Evolutionary conservation across 2,888 invertebrate species (phyloP), one percentile per base, ranked within the genome.

Genomic region (Melanostoma mellinum): DNA sequence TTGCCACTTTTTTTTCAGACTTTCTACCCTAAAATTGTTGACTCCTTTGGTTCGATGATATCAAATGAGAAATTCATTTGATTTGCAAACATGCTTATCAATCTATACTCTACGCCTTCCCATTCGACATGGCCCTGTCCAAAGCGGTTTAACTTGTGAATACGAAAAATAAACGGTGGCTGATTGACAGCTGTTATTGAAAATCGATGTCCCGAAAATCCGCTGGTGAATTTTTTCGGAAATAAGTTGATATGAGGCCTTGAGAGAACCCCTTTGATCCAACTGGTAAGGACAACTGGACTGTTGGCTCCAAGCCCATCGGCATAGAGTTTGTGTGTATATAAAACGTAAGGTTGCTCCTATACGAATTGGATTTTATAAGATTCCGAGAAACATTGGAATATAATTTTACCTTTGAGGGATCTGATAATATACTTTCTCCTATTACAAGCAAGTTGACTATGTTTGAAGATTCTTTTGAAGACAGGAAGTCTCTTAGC

Each of bases 131-230:
- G 86, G 0, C 86, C 73, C 33, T 86, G 88, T n/a, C 91, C 91
- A 4, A 87, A 85, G 0, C 86, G 69, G 72, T 90, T 89, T 9
- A 91, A 68, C 0, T 85, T 82, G 55, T 86, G 88, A 42, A 88
- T 88, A 32, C 93, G 93, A 86, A 96, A 94, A 4, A 95, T 93
- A 89, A 93, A 96, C 0, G 96, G 96, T 5, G 96, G 95, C 87
- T 95, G 95, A 90, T 95, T 92, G 6, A 94, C 93, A 8, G 95
- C 93, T 2, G 95, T 92, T 6, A 96, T 92, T 50, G 94, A 91
- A 89, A 96, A 95, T 65, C 95, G 93, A 90, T 96, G 95, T 0
- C 96, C 96, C 33, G 95, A 93, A 86, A 96, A 96, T 0, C 96
- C 96, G 35, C 91, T 86, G 0, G 89, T 89, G 89, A 95, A 93